These are phyloP conservation scores for Laupala kohalensis DNA, from an alignment of 1,140 invertebrate species.

Conservation along the genomic window DNA sequence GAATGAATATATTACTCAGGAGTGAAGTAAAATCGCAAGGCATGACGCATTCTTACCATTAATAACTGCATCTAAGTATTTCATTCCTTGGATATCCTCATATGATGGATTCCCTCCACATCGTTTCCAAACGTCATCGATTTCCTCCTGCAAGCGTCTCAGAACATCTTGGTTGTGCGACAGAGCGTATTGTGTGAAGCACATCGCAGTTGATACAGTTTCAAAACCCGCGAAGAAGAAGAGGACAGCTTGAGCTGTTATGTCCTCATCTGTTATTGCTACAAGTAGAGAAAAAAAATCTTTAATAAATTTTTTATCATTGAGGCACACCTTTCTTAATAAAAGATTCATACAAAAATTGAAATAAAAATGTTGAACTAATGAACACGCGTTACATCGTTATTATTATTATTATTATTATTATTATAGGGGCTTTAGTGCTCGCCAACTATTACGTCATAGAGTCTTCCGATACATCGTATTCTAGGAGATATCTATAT, in stretches of 20 bases:
- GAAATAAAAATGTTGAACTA: too few relatives aligned
- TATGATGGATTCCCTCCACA: neutral
- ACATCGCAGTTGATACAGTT: slow-evolving; percentile 31
- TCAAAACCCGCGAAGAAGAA: slow-evolving; percentile 33
- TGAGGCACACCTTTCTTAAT: too few relatives aligned
- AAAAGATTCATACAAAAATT: too few relatives aligned
- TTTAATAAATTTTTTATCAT: too few relatives aligned
- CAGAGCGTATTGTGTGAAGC: slow-evolving; percentile 25
- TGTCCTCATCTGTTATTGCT: slow-evolving; percentile 8
- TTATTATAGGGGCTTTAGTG: too few relatives aligned
- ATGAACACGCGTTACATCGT: too few relatives aligned
- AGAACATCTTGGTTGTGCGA: slow-evolving; percentile 34
- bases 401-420: too few relatives aligned
- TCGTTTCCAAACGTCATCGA: slow-evolving; percentile 21
- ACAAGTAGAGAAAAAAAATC: neutral
- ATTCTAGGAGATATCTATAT: too few relatives aligned
- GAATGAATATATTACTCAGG: too few relatives aligned
- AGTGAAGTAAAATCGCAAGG: too few relatives aligned
- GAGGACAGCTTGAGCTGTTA: slow-evolving; percentile 18
- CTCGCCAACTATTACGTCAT: too few relatives aligned
- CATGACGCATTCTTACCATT: neutral
- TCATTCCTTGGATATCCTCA: neutral
- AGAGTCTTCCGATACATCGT: too few relatives aligned
- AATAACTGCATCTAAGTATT: slow-evolving; percentile 2
- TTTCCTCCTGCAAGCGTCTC: slow-evolving; percentile 28